Evolutionary conservation across 2,888 invertebrate genomes (phyloP).

Genomic region (Megastigmus dorsalis): DNA sequence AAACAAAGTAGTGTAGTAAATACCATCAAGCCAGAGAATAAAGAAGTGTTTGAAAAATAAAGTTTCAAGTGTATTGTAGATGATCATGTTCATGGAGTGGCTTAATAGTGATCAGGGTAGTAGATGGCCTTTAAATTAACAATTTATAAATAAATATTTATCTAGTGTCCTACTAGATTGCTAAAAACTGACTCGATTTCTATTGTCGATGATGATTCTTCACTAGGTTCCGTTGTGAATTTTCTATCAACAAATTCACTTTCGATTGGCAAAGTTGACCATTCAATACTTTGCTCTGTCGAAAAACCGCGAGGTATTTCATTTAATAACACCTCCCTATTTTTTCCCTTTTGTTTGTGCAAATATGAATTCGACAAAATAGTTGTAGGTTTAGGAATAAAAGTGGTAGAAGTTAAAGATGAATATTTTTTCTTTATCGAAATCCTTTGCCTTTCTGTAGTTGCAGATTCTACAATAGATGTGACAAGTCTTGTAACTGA

Average conservation of each 20-base stretch:
- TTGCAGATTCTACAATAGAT: conserved; percentile 74
- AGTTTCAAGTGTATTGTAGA: conserved; percentile 45
- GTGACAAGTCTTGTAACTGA: conserved; percentile 74
- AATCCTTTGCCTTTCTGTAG: conserved; percentile 75
- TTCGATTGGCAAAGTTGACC: conserved; percentile 72
- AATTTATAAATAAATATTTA: conserved; percentile 24
- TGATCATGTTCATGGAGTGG: conserved; percentile 33
- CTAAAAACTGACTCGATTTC: conserved; percentile 73
- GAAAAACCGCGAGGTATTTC: conserved; percentile 63
- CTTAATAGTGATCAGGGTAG: conserved; percentile 18
- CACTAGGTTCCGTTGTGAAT: conserved; percentile 67
- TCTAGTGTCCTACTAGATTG: conserved; percentile 64
- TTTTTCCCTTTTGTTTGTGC: conserved; percentile 36
- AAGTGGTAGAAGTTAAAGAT: conserved; percentile 67
- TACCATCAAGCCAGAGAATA: conserved; percentile 48
- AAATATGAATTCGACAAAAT: conserved; percentile 1
- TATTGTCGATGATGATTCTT: conserved; percentile 72
- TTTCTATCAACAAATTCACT: conserved; percentile 65
- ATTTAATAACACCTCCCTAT: conserved; percentile 59
- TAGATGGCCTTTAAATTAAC: conserved; percentile 35
- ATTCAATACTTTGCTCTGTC: conserved; percentile 63
- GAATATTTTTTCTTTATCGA: conserved; percentile 72
- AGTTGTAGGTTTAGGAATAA: conserved; percentile 62
- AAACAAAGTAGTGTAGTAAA: conserved; percentile 44
- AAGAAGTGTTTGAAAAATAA: conserved; percentile 42